phyloP scores from a whole-genome alignment of 2,888 invertebrate species.

The Patella depressa region DNA sequence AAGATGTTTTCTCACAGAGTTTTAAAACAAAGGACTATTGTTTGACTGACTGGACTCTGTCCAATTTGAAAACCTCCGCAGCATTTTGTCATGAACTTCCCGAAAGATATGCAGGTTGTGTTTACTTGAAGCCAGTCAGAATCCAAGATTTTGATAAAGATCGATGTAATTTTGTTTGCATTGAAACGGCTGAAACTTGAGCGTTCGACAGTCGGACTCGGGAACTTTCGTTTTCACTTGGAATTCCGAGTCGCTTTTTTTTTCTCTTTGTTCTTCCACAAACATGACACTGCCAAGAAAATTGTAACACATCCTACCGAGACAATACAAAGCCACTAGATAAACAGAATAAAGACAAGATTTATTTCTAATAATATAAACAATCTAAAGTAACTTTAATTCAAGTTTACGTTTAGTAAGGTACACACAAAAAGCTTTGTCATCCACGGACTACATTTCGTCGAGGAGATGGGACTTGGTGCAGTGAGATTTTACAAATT shows the following conservation, averaged over 20 bases:
- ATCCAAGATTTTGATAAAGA: conserved; percentile 1
- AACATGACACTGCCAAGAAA: not conserved
- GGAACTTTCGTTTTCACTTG: not conserved
- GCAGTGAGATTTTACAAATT: too few species aligned
- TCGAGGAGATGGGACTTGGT: too few species aligned
- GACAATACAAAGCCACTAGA: not conserved
- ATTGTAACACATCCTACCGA: not conserved
- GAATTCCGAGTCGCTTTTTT: not conserved
- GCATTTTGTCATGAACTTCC: conserved; percentile 23
- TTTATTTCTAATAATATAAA: too few species aligned
- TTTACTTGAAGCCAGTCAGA: conserved; percentile 13
- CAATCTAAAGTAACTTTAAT: too few species aligned
- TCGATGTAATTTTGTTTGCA: conserved; percentile 18
- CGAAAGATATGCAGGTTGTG: conserved; percentile 19
- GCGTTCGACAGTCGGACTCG: conserved; percentile 16
- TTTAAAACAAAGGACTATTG: conserved; percentile 26
- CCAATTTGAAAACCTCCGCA: conserved; percentile 15
- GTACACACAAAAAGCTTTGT: too few species aligned
- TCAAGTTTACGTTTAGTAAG: too few species aligned
- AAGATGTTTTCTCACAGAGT: conserved; percentile 23
- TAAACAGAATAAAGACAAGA: too few species aligned
- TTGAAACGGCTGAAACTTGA: conserved; percentile 16
- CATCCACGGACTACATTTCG: too few species aligned
- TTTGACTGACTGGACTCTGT: conserved; percentile 15
- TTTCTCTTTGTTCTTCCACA: not conserved